These are phyloP conservation scores for Coryphaenoides rupestris DNA, from an alignment of 2,113 vertebrate genomes.

Conservation along the genomic window DNA sequence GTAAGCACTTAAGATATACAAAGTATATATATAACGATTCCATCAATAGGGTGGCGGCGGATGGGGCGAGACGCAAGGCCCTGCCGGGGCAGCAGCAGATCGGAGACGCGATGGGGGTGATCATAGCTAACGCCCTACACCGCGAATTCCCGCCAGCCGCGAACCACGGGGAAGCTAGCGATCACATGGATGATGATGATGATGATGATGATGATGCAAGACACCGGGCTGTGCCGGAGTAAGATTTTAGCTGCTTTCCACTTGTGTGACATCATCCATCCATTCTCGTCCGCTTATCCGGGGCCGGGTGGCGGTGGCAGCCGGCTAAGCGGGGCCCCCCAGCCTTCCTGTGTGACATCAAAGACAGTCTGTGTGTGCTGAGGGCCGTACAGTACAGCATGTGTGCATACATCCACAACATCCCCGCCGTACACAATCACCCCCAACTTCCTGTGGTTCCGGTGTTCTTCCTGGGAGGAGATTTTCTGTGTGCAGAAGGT, in stretches of 20 bases:
- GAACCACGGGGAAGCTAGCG: neutral
- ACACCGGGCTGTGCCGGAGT: slow-evolving; percentile 20
- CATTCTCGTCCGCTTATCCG: no score
- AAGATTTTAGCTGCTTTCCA: slow-evolving; percentile 33
- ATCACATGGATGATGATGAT: slow-evolving; percentile 44
- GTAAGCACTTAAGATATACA: no score
- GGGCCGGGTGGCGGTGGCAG: no score
- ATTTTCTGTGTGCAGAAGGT: slow-evolving; percentile 11
- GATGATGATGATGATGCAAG: no score
- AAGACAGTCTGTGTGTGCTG: slow-evolving; percentile 33
- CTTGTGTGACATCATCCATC: slow-evolving; percentile 44
- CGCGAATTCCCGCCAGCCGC: no score
- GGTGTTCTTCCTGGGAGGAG: neutral
- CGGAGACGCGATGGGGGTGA: slow-evolving; percentile 42
- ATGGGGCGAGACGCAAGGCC: slow-evolving; percentile 41
- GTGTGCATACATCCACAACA: neutral
- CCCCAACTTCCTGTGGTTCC: neutral
- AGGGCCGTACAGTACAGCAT: slow-evolving; percentile 6
- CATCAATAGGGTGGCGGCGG: no score
- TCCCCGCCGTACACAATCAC: neutral
- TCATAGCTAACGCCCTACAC: slow-evolving; percentile 2
- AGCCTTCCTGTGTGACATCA: slow-evolving; percentile 44
- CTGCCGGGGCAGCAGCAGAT: slow-evolving; percentile 54
- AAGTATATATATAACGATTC: no score
- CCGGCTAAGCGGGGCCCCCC: no score